phyloP scores from a whole-genome alignment of 1,140 invertebrate genomes.

The Sinonovacula constricta region DNA sequence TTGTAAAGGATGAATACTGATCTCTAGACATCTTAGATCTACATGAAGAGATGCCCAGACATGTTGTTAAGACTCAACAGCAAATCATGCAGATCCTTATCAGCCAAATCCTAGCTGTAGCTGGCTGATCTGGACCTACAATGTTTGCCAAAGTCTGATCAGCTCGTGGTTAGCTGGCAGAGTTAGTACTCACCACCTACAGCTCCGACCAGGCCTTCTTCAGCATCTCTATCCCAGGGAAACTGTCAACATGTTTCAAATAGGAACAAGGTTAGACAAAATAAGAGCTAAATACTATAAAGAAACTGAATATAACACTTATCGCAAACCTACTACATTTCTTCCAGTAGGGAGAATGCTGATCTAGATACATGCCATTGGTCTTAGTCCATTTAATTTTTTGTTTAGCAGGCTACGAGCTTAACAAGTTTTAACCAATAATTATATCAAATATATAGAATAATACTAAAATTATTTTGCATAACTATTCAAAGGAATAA shows the following conservation, averaged over 20 bases:
- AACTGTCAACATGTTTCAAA: slow-evolving; percentile 28
- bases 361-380: too few relatives aligned
- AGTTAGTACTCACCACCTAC: background rate
- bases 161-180: background rate
- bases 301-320: background rate
- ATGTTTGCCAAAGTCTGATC: background rate
- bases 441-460: background rate
- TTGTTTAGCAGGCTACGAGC: background rate
- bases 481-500: background rate
- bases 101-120: background rate
- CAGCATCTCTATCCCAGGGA: slow-evolving; percentile 38
- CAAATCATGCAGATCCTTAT: background rate
- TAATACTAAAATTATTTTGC: too few relatives aligned
- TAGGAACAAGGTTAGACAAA: background rate
- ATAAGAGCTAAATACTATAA: background rate
- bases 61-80: background rate
- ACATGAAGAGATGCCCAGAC: background rate
- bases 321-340: too few relatives aligned
- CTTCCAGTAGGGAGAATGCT: too few relatives aligned
- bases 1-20: too few relatives aligned
- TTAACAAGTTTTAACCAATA: background rate
- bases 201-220: background rate
- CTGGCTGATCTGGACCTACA: background rate
- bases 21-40: slow-evolving; percentile 1
- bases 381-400: background rate